Base-by-base conservation (phyloP, 2,888 invertebrate genomes). In the Agriopis aurantiaria region DNA sequence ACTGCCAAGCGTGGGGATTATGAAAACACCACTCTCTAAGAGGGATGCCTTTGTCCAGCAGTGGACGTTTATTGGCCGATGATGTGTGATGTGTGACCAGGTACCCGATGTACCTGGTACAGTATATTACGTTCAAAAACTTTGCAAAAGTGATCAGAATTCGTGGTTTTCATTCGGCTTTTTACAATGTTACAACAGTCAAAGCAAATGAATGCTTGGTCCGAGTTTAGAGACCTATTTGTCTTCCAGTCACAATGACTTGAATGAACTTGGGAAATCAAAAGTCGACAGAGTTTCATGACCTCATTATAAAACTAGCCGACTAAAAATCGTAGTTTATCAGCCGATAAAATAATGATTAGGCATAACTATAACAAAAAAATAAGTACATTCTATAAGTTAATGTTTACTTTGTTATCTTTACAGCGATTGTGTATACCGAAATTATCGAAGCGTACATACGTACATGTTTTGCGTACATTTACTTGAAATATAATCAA, bases 201-300 rank as follows among this genome's bases (percentile, higher is more conserved):
- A 33, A 5, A 33, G 33, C 5, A 33, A 33, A 33, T 33, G 3
- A 33, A 33, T 33, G 3, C 3, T 33, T 33, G 5, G 33, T 3
- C 33, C 4, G 33, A 33, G 4, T 33, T 33, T 33, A 33, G 33
- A 43, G 9, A 9, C 43, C 43, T 43, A 43, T 43, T 43, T 43
- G 8, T 48, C 10, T 46, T 33, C 4, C 33, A 49, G 49, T 41
- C 49, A 53, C 3, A 46, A 33, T 53, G 43, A 53, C 53, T 45
- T 53, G 52, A 67, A 58, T 68, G 65, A 56, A 73, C 70, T 61
- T 65, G 60, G 64, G 53, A 41, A 66, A 71, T 75, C 59, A 55
- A 64, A 62, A 40, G 60, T 41, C 62, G 53, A 33, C 45, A 5
- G 49, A 62, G 62, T 62, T 45, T 17, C 53, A 62, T 53, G 62